A percentile compares a stretch with the other conserved stretches of the same genome.
phyloP scores from a whole-genome alignment of 2,888 invertebrate species.

The Troilus luridus region DNA sequence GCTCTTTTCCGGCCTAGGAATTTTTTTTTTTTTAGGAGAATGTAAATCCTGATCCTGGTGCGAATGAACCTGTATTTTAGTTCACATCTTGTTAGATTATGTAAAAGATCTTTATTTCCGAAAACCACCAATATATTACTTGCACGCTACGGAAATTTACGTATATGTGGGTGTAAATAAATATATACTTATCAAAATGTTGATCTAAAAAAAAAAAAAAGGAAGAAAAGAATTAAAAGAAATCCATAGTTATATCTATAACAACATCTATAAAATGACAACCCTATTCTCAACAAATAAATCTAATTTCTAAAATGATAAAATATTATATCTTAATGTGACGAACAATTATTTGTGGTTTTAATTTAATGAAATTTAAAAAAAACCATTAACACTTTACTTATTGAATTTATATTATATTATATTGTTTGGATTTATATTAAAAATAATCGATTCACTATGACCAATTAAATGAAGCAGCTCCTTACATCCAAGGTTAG shows the following conservation, averaged over 20 bases:
- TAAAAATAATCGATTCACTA: too few relatives aligned
- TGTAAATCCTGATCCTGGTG: neutral
- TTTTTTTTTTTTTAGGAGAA: neutral
- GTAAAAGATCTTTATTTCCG: neutral
- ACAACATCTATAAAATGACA: neutral
- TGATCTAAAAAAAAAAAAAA: neutral
- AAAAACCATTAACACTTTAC: too few relatives aligned
- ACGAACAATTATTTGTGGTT: neutral
- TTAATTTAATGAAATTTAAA: too few relatives aligned
- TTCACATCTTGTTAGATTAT: neutral
- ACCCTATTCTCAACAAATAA: neutral
- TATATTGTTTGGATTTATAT: too few relatives aligned
- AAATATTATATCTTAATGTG: neutral
- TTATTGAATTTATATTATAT: too few relatives aligned
- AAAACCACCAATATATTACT: neutral
- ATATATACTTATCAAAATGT: neutral
- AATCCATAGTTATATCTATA: neutral
- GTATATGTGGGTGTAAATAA: neutral
- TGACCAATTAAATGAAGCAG: too few relatives aligned
- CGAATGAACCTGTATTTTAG: neutral
- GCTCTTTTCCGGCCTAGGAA: neutral
- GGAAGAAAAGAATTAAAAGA: neutral
- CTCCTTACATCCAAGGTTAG: too few relatives aligned
- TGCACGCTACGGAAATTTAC: neutral
- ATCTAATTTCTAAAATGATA: neutral